Conservation (phyloP, 2,888 invertebrate genomes). For the Nezara viridula region DNA sequence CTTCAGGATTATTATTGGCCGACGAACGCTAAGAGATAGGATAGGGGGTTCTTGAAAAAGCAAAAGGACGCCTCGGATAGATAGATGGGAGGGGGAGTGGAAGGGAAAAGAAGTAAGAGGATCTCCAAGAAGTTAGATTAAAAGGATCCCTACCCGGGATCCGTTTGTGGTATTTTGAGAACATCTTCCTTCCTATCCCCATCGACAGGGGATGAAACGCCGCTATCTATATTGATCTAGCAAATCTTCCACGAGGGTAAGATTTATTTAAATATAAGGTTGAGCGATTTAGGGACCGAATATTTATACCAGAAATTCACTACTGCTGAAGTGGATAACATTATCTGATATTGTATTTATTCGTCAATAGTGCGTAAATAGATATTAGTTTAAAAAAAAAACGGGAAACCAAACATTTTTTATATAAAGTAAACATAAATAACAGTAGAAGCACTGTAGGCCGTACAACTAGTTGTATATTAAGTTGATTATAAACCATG, state of each 20-base stretch:
- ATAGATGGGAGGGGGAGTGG: neutral
- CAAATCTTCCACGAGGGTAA: neutral
- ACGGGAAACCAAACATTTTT: no score
- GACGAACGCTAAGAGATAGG: neutral
- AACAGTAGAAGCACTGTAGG: no score
- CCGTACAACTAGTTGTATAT: no score
- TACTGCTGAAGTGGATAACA: neutral
- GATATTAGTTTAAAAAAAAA: no score
- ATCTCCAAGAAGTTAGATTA: neutral
- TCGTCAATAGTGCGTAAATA: neutral
- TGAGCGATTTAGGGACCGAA: neutral
- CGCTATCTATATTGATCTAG: neutral
- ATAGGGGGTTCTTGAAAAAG: constrained; percentile 15
- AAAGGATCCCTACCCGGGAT: constrained; percentile 2
- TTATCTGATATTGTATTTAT: neutral
- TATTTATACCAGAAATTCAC: neutral
- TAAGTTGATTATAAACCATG: no score
- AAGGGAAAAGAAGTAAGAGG: no score
- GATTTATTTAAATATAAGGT: neutral
- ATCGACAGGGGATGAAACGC: neutral
- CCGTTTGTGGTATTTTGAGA: constrained; percentile 14
- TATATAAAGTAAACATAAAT: no score
- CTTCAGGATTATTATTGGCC: neutral
- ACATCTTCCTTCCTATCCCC: neutral
- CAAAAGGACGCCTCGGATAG: neutral